Base-by-base conservation (phyloP, 2,113 vertebrate species). In the Lutjanus erythropterus region DNA sequence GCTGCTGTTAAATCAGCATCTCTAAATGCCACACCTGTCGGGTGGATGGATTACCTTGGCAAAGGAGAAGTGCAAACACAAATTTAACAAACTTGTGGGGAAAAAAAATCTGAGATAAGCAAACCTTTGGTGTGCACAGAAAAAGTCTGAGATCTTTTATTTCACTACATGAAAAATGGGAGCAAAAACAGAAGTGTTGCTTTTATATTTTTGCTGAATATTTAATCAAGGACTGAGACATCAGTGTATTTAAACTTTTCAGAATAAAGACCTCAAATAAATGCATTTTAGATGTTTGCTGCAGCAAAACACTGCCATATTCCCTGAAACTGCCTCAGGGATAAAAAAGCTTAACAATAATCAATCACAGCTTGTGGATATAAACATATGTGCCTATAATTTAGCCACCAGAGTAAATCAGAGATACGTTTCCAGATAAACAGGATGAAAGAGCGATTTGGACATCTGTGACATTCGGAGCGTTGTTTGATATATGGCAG, bases 341-440 rank as follows among this genome's bases (percentile, higher is more conserved):
- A 59, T 47, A 61, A 71, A n/a, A 79, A 60, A 35, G 64, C 52
- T 64, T 21, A 29, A 69, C 70, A 69, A 80, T 56, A 81, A 89
- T 83, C 76, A 85, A 86, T 89, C 78, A 59, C 84, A 89, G 85
- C 79, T 80, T 77, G 83, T n/a, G 31, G 37, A 75, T 79, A 72
- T 80, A 90, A 90, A 88, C 83, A 82, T 49, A 35, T 53, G 41
- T 44, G 64, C 9, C 72, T 52, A 35, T 84, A 75, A 85, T 86
- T 92, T 75, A 86, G 79, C 71, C 75, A 74, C 27, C 9, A 68
- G 41, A 79, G 79, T 84, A 82, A 83, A 86, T 84, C 39, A 60
- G 76, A 70, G 68, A 85, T 82, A 72, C 27, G 47, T 74, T 88
- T 79, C 23, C 53, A 85, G 83, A 88, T 84, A 85, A 91, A 89